phyloP scores from a whole-genome alignment of 2,888 invertebrate genomes.

The Rhyacophila evoluta region DNA sequence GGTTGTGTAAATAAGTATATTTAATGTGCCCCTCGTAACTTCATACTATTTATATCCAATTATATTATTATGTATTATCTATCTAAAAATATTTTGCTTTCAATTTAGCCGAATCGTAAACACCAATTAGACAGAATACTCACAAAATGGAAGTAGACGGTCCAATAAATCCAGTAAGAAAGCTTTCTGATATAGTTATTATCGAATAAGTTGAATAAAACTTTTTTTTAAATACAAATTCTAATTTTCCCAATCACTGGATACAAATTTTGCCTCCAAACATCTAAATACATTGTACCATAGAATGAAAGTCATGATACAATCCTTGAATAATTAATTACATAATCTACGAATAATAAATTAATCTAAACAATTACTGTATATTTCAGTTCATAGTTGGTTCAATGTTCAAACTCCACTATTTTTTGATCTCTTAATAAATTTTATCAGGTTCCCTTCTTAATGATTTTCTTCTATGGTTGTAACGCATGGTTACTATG shows the following conservation, averaged over 20 bases:
- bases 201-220: background rate
- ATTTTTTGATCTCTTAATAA: background rate
- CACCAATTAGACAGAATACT: constrained; percentile 10
- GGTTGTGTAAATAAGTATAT: constrained; percentile 31
- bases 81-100: constrained; percentile 14
- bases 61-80: constrained; percentile 17
- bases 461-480: background rate
- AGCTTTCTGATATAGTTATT: background rate
- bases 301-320: background rate
- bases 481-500: background rate
- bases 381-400: background rate
- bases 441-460: background rate
- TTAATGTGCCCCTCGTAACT: constrained; percentile 46
- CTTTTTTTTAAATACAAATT: background rate
- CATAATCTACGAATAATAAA: background rate
- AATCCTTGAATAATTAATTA: too few relatives aligned
- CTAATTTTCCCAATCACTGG: background rate
- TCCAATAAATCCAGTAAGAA: constrained; percentile 19
- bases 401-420: background rate
- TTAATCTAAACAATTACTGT: background rate
- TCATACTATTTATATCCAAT: constrained; percentile 3
- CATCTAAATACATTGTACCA: background rate
- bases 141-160: constrained; percentile 15
- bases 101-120: constrained; percentile 7
- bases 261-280: background rate